Conservation (phyloP, 2,888 invertebrate species). For the Schizotus pectinicornis region DNA sequence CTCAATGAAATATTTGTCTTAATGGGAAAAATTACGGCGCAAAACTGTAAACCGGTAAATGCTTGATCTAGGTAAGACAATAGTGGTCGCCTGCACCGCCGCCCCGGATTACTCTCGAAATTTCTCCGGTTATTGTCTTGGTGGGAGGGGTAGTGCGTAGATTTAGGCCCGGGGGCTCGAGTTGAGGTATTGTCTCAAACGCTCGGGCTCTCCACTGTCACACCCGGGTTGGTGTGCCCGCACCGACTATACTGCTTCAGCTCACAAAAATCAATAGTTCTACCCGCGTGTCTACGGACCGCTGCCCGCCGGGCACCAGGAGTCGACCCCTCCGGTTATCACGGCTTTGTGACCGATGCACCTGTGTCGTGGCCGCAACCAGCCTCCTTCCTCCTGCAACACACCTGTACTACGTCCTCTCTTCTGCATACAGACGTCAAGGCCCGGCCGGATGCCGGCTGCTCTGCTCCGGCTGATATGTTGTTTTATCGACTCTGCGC, state of each 20-base stretch:
- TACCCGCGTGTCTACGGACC: constrained; percentile 41
- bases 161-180: constrained; percentile 32
- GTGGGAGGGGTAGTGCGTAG: constrained; percentile 2
- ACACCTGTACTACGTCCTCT: constrained; percentile 1
- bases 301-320: constrained; percentile 43
- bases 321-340: constrained; percentile 31
- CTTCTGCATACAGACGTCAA: not conserved
- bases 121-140: constrained; percentile 17
- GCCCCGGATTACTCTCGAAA: not conserved
- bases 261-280: constrained; percentile 52
- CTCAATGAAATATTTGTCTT: not conserved
- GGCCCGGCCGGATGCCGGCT: not conserved
- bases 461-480: not conserved
- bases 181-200: constrained; percentile 35
- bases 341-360: constrained; percentile 21
- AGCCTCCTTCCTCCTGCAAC: not conserved
- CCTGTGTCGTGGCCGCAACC: constrained; percentile 24
- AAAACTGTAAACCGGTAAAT: too few species aligned
- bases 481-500: too few species aligned
- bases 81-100: not conserved
- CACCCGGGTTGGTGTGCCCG: constrained; percentile 41
- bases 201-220: constrained; percentile 34
- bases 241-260: constrained; percentile 44
- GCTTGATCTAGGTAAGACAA: too few species aligned
- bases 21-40: too few species aligned